Evolutionary conservation across 2,113 vertebrate species (phyloP).

Genomic region (Aptenodytes patagonicus): DNA sequence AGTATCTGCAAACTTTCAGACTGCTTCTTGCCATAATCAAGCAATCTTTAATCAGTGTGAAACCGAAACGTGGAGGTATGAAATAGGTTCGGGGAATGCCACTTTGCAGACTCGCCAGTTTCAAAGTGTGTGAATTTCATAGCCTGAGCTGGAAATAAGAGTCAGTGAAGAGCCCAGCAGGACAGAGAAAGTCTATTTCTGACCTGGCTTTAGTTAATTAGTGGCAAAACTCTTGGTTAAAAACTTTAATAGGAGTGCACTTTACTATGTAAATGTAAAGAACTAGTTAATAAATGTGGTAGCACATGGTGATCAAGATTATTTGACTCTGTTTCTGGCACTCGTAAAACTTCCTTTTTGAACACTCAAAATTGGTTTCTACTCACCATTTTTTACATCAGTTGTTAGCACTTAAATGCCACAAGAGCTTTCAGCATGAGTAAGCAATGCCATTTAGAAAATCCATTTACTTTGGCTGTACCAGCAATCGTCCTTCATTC

Average conservation of each 20-base stretch:
- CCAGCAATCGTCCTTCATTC: neutral
- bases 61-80: neutral
- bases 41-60: neutral
- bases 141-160: neutral
- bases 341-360: neutral
- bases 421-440: slow-evolving; percentile 41
- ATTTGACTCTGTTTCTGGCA: neutral
- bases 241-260: neutral
- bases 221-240: neutral
- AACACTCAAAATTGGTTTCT: neutral
- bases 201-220: neutral
- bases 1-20: neutral
- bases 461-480: slow-evolving; percentile 7
- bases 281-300: neutral
- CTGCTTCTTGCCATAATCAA: neutral
- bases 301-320: neutral
- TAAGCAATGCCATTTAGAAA: slow-evolving; percentile 30
- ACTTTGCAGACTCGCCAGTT: neutral
- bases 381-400: neutral
- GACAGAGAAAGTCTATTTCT: neutral
- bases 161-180: neutral
- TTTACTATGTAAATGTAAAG: neutral
- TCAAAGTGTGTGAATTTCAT: neutral
- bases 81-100: neutral
- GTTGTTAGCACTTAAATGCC: slow-evolving; percentile 11